phyloP scores from a whole-genome alignment of 1,140 invertebrate genomes.

The Ptiloglossa arizonensis region DNA sequence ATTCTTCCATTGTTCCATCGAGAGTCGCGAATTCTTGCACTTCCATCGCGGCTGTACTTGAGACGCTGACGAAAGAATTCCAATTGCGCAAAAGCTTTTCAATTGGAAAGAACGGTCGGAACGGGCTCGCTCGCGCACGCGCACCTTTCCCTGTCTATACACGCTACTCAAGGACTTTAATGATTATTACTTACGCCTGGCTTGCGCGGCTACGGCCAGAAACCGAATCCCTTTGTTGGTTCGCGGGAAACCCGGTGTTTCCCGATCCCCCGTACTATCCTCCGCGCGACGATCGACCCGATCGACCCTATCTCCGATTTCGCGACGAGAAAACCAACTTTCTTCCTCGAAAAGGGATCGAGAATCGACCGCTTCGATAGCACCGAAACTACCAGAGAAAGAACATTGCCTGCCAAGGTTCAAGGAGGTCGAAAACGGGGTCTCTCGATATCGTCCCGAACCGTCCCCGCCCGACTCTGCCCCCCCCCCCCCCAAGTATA shows the following conservation, averaged over 20 bases:
- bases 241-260: conserved; percentile 17
- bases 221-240: conserved; percentile 39
- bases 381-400: too few relatives aligned
- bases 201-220: conserved; percentile 13
- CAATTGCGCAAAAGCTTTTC: conserved; percentile 57
- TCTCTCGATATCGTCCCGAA: too few relatives aligned
- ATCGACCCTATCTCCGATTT: too few relatives aligned
- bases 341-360: not conserved
- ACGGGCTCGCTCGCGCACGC: conserved; percentile 19
- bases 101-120: conserved; percentile 49
- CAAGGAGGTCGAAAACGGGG: too few relatives aligned
- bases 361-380: conserved; percentile 17
- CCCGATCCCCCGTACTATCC: not conserved
- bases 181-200: conserved; percentile 39
- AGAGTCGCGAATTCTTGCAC: conserved; percentile 38
- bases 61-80: conserved; percentile 56
- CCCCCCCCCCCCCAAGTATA: too few relatives aligned
- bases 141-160: conserved; percentile 21
- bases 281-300: not conserved
- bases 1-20: conserved; percentile 53
- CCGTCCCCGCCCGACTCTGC: not conserved
- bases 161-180: conserved; percentile 50
- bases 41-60: conserved; percentile 42
- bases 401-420: too few relatives aligned
- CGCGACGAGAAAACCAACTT: too few relatives aligned